Conservation (phyloP, 2,797 vertebrate species). For the Neosalanx taihuensis region DNA sequence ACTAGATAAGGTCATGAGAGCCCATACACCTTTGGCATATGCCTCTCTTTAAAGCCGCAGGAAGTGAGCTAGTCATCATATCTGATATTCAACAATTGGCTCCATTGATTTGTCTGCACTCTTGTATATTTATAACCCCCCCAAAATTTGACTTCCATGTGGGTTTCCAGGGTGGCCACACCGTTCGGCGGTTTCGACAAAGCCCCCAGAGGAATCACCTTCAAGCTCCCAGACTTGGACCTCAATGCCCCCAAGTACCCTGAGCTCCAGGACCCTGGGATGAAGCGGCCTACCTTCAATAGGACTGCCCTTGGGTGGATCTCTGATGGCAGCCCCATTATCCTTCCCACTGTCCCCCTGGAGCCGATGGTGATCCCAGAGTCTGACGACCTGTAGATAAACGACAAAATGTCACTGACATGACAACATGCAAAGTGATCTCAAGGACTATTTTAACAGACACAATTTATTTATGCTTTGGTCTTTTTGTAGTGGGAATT, state of each 20-base stretch:
- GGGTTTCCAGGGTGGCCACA: slow-evolving; percentile 84
- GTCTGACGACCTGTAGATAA: slow-evolving; percentile 87
- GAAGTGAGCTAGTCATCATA: background rate
- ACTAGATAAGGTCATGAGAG: too few relatives aligned
- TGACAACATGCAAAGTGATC: slow-evolving; percentile 9
- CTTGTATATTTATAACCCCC: background rate
- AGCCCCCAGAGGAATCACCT: slow-evolving; percentile 88
- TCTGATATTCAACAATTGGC: background rate
- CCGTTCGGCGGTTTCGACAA: slow-evolving; percentile 96
- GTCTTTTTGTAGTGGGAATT: background rate
- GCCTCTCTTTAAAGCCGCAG: background rate
- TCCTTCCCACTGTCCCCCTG: slow-evolving; percentile 76
- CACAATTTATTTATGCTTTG: slow-evolving; percentile 1
- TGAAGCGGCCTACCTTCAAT: slow-evolving; percentile 90
- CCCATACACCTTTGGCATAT: too few relatives aligned
- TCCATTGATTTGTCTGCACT: background rate
- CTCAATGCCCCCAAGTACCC: slow-evolving; percentile 81
- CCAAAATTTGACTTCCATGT: too few relatives aligned
- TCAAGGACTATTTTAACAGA: background rate
- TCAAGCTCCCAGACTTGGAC: slow-evolving; percentile 90
- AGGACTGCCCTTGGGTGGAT: slow-evolving; percentile 94
- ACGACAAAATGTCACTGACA: background rate
- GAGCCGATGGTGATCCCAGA: slow-evolving; percentile 80
- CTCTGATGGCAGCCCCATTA: slow-evolving; percentile 82
- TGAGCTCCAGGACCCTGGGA: slow-evolving; percentile 80